Conservation (phyloP, 2,797 vertebrate species). For the Hemitrygon akajei region DNA sequence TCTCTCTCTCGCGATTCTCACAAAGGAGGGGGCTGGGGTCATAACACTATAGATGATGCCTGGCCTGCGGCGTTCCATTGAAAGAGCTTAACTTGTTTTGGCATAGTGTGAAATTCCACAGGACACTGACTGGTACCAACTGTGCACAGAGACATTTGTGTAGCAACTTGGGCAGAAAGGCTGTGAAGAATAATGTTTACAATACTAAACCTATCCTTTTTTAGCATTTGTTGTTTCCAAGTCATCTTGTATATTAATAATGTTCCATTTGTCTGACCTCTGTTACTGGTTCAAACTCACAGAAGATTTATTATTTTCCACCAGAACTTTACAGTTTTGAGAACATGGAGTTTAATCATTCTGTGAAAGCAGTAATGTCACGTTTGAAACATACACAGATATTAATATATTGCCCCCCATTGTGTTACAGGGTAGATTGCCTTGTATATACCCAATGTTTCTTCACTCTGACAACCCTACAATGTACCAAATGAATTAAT, state of each 20-base stretch:
- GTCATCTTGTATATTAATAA: background rate
- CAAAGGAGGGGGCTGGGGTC: too few species aligned
- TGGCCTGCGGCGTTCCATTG: too few species aligned
- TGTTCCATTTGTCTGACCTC: background rate
- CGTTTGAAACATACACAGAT: background rate
- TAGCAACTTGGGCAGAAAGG: background rate
- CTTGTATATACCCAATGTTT: background rate
- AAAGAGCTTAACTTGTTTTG: background rate
- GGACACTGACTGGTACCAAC: background rate
- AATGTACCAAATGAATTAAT: background rate
- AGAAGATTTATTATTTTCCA: background rate
- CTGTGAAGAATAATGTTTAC: background rate
- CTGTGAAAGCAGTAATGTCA: background rate
- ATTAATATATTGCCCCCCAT: too few species aligned
- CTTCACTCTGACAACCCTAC: background rate
- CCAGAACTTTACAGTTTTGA: background rate
- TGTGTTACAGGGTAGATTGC: too few species aligned
- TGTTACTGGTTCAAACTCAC: background rate
- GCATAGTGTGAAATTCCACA: background rate
- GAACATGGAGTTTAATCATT: background rate
- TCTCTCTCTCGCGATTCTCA: too few species aligned
- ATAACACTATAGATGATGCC: too few species aligned
- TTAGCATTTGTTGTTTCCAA: background rate
- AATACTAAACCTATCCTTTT: background rate
- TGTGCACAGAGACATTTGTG: background rate